Evolutionary conservation across 2,113 vertebrate species (phyloP).

Genomic region (Pygoscelis antarcticus): DNA sequence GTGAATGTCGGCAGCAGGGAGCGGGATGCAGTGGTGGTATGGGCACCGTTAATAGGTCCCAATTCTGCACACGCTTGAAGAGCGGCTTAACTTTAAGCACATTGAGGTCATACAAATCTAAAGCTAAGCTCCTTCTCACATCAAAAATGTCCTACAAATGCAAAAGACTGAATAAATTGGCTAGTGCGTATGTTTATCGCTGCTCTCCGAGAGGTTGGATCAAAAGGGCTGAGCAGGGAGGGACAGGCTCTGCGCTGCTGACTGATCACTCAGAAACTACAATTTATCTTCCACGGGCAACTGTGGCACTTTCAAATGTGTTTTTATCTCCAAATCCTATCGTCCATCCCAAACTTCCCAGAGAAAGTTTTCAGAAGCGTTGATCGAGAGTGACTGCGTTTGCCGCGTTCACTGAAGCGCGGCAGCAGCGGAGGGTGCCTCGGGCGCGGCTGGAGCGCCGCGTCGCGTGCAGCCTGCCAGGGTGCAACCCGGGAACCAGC

Average conservation of each 20-base stretch:
- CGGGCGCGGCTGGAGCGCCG: not conserved
- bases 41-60: not conserved
- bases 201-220: not conserved
- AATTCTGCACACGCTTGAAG: not conserved
- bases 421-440: not conserved
- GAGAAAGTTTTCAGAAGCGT: not conserved
- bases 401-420: not conserved
- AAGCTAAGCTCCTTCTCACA: not conserved
- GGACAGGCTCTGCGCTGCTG: not conserved
- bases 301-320: not conserved
- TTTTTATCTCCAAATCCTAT: not conserved
- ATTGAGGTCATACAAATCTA: not conserved
- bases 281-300: not conserved
- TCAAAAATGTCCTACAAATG: not conserved
- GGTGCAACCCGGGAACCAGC: not conserved
- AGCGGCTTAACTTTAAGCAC: not conserved
- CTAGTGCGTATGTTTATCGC: not conserved
- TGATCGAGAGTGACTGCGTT: not conserved
- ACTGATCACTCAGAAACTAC: not conserved
- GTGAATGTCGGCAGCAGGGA: not conserved
- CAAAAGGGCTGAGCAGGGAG: not conserved
- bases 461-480: not conserved
- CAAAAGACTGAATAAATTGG: not conserved
- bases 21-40: accelerated
- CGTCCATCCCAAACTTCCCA: not conserved